These are phyloP conservation scores for Pseudois nayaur DNA, from an alignment of 2,113 vertebrate species.

Conservation along the genomic window DNA sequence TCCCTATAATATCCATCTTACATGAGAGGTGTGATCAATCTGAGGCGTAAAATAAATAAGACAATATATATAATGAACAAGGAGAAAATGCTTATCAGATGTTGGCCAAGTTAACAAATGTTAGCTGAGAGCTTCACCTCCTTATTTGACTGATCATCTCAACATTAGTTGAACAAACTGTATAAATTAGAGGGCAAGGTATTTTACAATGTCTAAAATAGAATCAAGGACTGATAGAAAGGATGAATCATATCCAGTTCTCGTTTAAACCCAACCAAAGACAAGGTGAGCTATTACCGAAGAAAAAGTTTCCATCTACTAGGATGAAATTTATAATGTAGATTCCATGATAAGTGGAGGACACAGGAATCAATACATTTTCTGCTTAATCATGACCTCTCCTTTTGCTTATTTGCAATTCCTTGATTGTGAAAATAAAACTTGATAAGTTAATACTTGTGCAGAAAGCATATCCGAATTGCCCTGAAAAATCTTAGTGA, in stretches of 20 bases:
- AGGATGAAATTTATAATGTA: background rate
- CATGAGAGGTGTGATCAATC: background rate
- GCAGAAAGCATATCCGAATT: background rate
- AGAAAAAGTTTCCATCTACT: background rate
- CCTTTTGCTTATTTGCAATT: slow-evolving; percentile 35
- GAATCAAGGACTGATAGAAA: background rate
- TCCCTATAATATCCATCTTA: background rate
- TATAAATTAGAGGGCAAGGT: background rate
- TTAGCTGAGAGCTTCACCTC: background rate
- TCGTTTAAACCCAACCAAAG: background rate
- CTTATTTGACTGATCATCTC: background rate
- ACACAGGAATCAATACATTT: slow-evolving; percentile 42
- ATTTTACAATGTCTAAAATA: background rate
- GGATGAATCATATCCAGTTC: background rate
- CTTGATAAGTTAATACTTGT: slow-evolving; percentile 1
- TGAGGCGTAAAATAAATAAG: background rate
- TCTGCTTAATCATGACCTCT: slow-evolving; percentile 2
- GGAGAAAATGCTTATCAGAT: background rate
- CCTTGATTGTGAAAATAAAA: slow-evolving; percentile 45
- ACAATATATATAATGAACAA: background rate
- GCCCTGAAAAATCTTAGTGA: slow-evolving; percentile 29
- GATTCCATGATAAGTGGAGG: slow-evolving; percentile 34
- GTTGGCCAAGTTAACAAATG: background rate
- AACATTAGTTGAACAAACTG: background rate
- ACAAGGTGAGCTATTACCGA: slow-evolving; percentile 2